Base-by-base conservation (phyloP, 2,797 vertebrate species). In the Anas capensis region DNA sequence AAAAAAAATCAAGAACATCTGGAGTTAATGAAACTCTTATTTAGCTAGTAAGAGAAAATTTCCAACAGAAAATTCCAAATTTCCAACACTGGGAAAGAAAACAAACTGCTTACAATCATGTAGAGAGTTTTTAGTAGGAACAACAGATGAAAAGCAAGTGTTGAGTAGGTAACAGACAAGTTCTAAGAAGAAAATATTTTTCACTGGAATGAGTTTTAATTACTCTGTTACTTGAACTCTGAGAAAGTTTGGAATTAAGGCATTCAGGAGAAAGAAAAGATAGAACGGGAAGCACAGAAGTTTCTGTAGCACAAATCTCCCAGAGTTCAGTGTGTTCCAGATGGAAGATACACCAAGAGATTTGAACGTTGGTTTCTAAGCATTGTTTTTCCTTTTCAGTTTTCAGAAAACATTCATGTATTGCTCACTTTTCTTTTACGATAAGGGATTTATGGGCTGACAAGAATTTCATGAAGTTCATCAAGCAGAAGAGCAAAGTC, bases 251-350 rank as follows among this genome's bases (percentile, higher is more conserved):
- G 2, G 2, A 82, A 82, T 71, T 44, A 49, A 73, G 13, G 2
- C 78, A 49, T 56, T 81, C 3, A n/a, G n/a, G 18, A 27, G n/a
- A 72, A 81, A 23, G 51, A 38, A 31, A 44, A 62, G 29, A 36
- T 17, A 86, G 36, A 70, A 57, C 79, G 20, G 51, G 6, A 16
- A 4, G 44, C 80, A 53, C 3, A 65, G 15, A 15, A 56, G 24
- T 57, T 88, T 54, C 31, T 29, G 31, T 36, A 77, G 6, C 0
- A 0, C 8, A 44, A n/a, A 21, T 57, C 38, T 18, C 40, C 8
- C 8, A 42, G 15, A 60, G 18, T 60, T 84, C 27, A 60, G 2
- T 16, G 34, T 14, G 11, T 27, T 77, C 24, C 36, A 54, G 19
- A 49, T 38, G 23, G 49, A 84, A 69, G 49, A 72, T 20, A 10